These are phyloP conservation scores for Danionella dracula DNA, from an alignment of 2,797 vertebrate species.

Conservation along the genomic window DNA sequence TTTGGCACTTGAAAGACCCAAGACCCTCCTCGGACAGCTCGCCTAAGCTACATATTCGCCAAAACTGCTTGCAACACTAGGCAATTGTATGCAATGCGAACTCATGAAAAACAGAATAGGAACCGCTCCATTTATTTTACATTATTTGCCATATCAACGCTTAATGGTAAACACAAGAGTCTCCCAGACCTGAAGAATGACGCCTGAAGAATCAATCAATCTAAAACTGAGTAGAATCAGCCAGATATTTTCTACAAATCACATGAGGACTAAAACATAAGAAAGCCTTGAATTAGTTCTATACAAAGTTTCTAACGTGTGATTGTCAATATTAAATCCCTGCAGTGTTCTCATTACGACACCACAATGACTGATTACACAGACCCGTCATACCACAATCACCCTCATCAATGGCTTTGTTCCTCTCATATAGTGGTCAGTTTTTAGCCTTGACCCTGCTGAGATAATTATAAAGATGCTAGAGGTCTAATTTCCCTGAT, in stretches of 20 bases:
- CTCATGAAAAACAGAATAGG: background rate
- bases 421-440: background rate
- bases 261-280: background rate
- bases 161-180: too few species aligned
- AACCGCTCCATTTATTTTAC: too few species aligned
- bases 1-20: too few species aligned
- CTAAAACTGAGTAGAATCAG: too few species aligned
- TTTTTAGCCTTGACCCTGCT: background rate
- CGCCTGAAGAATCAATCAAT: too few species aligned
- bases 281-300: conserved; percentile 24
- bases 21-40: too few species aligned
- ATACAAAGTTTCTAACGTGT: background rate
- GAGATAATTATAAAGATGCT: conserved; percentile 16
- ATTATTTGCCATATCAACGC: too few species aligned
- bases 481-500: conserved; percentile 1
- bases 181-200: too few species aligned
- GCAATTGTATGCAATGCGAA: too few species aligned
- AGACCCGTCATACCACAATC: background rate
- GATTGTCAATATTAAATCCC: conserved; percentile 17
- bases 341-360: background rate
- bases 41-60: too few species aligned
- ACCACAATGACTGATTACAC: conserved; percentile 2
- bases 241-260: conserved; percentile 14
- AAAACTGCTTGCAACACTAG: too few species aligned
- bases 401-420: conserved; percentile 7